These are phyloP conservation scores for Zaprionus obscuricornis DNA, from an alignment of 2,888 invertebrate species.

Conservation along the genomic window DNA sequence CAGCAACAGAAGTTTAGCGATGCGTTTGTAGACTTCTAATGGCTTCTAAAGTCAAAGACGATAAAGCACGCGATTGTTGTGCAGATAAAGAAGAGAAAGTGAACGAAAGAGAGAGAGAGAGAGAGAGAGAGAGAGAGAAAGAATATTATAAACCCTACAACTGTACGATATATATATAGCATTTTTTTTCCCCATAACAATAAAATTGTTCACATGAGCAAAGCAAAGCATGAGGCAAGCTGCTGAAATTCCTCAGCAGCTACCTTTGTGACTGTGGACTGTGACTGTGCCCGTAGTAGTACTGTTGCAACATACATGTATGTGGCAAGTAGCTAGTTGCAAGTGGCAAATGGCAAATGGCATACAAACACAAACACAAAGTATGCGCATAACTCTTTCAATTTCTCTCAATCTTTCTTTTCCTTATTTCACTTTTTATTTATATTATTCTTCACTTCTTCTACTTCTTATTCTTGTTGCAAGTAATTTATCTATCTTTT, in stretches of 20 bases:
- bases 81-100: constrained; percentile 1
- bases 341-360: constrained; percentile 35
- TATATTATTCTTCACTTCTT: constrained; percentile 1
- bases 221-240: neutral
- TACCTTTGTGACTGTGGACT: constrained; percentile 49
- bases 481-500: constrained; percentile 43
- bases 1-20: too few relatives aligned
- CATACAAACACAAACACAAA: constrained; percentile 18
- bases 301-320: too few relatives aligned
- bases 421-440: too few relatives aligned
- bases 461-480: neutral
- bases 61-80: constrained; percentile 46
- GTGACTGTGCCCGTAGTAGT: too few relatives aligned
- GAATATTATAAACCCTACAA: constrained; percentile 29
- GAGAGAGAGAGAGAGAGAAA: neutral
- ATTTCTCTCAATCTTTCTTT: neutral
- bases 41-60: constrained; percentile 48
- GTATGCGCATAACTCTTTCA: constrained; percentile 3
- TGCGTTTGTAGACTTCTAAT: too few relatives aligned
- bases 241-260: constrained; percentile 55
- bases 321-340: too few relatives aligned
- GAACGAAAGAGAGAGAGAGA: neutral
- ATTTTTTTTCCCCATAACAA: constrained; percentile 34
- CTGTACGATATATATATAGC: constrained; percentile 9
- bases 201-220: constrained; percentile 45